phyloP scores from a whole-genome alignment of 2,797 vertebrate species.

The Scolopax rusticola region DNA sequence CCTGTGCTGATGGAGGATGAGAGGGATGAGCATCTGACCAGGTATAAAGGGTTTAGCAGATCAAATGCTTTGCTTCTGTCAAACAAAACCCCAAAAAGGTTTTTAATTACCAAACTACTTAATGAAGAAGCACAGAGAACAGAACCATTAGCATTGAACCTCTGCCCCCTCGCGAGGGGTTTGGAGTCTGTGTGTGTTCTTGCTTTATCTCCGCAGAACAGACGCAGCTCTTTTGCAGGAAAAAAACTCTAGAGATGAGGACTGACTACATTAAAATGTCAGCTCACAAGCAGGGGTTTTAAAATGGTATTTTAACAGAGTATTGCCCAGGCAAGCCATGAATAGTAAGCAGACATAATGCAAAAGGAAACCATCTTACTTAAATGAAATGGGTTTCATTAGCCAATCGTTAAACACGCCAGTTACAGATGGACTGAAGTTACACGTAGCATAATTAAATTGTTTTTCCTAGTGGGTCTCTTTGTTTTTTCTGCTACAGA shows the following conservation, averaged over 20 bases:
- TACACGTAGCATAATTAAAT: neutral
- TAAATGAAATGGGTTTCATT: neutral
- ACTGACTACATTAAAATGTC: slow-evolving; percentile 48
- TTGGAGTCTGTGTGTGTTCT: neutral
- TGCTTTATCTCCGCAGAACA: slow-evolving; percentile 59
- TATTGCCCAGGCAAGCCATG: neutral
- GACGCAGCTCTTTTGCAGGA: neutral
- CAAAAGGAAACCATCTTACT: neutral
- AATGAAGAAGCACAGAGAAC: neutral
- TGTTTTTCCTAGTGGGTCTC: neutral
- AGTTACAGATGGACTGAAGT: neutral
- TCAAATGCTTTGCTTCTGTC: slow-evolving; percentile 26
- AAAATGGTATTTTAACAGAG: slow-evolving; percentile 34
- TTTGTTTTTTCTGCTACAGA: neutral
- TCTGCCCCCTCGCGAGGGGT: neutral
- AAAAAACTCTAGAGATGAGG: slow-evolving; percentile 24
- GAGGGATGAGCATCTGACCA: neutral
- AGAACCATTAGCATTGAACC: slow-evolving; percentile 5
- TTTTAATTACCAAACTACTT: slow-evolving; percentile 51
- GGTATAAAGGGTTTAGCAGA: slow-evolving; percentile 23
- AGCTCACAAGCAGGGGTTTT: neutral
- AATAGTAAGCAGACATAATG: slow-evolving; percentile 12
- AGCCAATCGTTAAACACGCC: neutral
- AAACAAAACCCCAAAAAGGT: neutral
- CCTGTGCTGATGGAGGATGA: neutral